Evolutionary conservation across 2,888 invertebrate species (phyloP), one percentile per base, ranked within the genome.

Genomic region (Oscheius sp.): DNA sequence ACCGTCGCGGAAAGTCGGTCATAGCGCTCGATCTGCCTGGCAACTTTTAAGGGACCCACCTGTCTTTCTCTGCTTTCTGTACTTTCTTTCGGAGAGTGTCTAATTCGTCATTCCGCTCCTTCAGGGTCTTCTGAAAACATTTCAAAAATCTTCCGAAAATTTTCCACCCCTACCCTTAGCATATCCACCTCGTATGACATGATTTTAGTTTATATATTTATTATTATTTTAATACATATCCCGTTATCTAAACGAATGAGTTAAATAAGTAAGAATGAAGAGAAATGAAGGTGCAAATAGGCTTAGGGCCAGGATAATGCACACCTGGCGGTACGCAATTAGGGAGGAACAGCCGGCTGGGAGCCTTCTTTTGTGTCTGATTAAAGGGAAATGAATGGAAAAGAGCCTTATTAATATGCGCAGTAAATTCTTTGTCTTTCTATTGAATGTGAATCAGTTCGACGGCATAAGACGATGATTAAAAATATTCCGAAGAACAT

Each of bases 91-190:
- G 75, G 14, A 80, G 69, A 24, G 72, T 59, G 20, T 80, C 78
- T 45, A 78, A 70, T 49, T 83, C 82, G 50, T 74, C 72, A 33
- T 75, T 66, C 38, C 75, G 70, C 28, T 81, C 80, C 63, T 80
- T 77, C 47, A 82, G 69, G 47, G 77, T 73, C 67, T 75, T 79
- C 81, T 81, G 72, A 54, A n/a, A n/a, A n/a, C n/a, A n/a, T n/a
- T n/a, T n/a, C n/a, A 24, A 2, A n/a, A 26, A 17, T 59, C 17
- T 28, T n/a, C n/a, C 20, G 28, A 24, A 44, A n/a, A 22, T 6
- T 44, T 14, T 14, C 1, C 3, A 26, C n/a, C 14, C 17, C 41
- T 41, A 59, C 59, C 59, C 59, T n/a, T 30, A 59, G 26, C 44
- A 59, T 44, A 28, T 59, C 59, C 44, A 44, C 59, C 59, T 59